Percentiles rank a stretch among this genome's conserved stretches.
These are phyloP conservation scores for Protonibea diacanthus DNA, from an alignment of 2,797 vertebrate genomes.

Conservation along the genomic window DNA sequence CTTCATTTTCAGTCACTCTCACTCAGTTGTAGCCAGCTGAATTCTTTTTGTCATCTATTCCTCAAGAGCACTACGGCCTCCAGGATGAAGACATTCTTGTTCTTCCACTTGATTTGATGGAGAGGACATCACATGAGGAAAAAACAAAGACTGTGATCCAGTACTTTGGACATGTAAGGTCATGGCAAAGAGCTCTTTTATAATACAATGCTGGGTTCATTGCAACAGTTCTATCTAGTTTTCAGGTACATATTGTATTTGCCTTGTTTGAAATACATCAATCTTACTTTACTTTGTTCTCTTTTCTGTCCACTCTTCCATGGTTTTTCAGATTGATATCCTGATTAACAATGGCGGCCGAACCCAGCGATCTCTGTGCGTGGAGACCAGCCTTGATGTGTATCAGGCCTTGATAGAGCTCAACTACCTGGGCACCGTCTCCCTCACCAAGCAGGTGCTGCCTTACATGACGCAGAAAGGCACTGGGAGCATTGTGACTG, in stretches of 20 bases:
- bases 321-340: constrained; percentile 89
- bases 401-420: constrained; percentile 91
- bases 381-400: constrained; percentile 90
- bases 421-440: constrained; percentile 94
- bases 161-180: constrained; percentile 91
- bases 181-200: constrained; percentile 7
- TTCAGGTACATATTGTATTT: not conserved
- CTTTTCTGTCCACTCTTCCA: not conserved
- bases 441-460: constrained; percentile 92
- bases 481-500: constrained; percentile 89
- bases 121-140: constrained; percentile 86
- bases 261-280: not conserved
- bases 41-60: constrained; percentile 20
- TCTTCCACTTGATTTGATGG: constrained; percentile 92
- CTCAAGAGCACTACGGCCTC: constrained; percentile 87
- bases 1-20: not conserved
- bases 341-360: constrained; percentile 94
- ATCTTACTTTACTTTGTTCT: not conserved
- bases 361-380: constrained; percentile 90
- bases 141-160: constrained; percentile 87
- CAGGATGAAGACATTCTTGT: constrained; percentile 90
- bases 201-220: not conserved
- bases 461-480: constrained; percentile 90
- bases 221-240: constrained; percentile 14
- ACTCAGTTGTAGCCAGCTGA: not conserved